Evolutionary conservation across 2,113 vertebrate species (phyloP), one percentile per base, ranked within the genome.

Genomic region (Prochilodus magdalenae): DNA sequence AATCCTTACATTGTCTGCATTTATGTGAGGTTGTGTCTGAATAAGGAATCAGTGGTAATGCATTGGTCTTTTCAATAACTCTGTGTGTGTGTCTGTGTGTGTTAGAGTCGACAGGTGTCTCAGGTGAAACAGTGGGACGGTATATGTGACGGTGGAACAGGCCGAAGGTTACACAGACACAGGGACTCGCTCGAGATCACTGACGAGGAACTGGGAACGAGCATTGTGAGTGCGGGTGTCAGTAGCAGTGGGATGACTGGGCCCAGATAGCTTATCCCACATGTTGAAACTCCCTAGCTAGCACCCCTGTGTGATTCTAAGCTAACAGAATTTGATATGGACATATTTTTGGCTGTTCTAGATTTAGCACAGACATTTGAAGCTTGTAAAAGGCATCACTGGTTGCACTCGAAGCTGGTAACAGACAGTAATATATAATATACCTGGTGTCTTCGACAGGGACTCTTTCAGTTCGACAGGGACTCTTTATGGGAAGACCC

Each of bases 61-160:
- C 44, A 63, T 63, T 26, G 29, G 60, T 63, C 27, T 14, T 27
- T 27, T 63, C 6, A 36, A 36, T 36, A 36, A 36, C 33, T 80
- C 57, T 63, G 78, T 79, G 53, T 71, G 33, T 72, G 67, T 80
- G 69, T 80, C 67, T 80, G 78, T 73, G 57, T 80, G 33, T 84
- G 27, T 82, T 87, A 95, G 94, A 86, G 92, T 81, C 90, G 90
- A 63, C 93, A 94, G 89, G 92, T 94, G 87, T 93, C 94, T n/a
- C 94, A 94, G 90, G 87, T 85, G 13, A 93, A 92, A 82, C 91
- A 90, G 11, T 94, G 92, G 91, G 94, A 94, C 4, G 80, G 80
- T 20, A 26, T 75, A 14, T 82, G 80, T 75, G 93, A 94, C 0
- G 83, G 79, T 0, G 93, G 93, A 33, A 90, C 90, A 2, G 89